phyloP scores from a whole-genome alignment of 2,113 vertebrate genomes.

The Paratilapia polleni region DNA sequence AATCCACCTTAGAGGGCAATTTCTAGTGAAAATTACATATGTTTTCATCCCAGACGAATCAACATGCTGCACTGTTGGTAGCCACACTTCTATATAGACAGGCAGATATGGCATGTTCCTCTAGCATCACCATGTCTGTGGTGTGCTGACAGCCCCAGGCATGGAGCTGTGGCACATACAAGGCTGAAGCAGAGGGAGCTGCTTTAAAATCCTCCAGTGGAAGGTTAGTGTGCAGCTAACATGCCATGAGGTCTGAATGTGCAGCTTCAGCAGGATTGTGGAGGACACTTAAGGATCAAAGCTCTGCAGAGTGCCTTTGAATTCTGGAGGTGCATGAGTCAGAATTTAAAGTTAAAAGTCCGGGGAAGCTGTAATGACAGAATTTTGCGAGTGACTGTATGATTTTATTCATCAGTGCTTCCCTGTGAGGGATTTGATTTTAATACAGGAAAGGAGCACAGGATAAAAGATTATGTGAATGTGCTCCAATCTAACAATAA shows the following conservation, averaged over 20 bases:
- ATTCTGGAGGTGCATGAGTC: constrained; percentile 13
- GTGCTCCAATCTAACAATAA: constrained; percentile 13
- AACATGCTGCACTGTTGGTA: not conserved
- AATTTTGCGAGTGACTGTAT: not conserved
- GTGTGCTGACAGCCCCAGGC: constrained; percentile 1
- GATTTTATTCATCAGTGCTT: constrained; percentile 27
- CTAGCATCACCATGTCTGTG: not conserved
- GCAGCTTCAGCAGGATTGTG: constrained; percentile 49
- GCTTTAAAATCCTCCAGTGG: constrained; percentile 41
- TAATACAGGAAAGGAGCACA: not conserved
- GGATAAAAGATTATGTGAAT: constrained; percentile 3
- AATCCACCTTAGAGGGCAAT: not conserved
- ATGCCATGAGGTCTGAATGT: constrained; percentile 32
- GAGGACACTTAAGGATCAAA: constrained; percentile 54
- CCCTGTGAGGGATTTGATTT: constrained; percentile 22
- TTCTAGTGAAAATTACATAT: not conserved
- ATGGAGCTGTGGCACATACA: not conserved
- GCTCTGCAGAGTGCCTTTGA: constrained; percentile 36
- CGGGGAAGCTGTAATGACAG: constrained; percentile 12
- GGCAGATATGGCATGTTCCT: constrained; percentile 12
- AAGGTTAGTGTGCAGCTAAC: constrained; percentile 22
- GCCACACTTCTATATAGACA: constrained; percentile 19
- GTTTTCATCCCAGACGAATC: constrained; percentile 8
- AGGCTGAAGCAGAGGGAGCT: not conserved
- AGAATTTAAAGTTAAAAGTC: constrained; percentile 30